Base-by-base conservation (phyloP, 2,113 vertebrate species). In the Pachyramphus minor region DNA sequence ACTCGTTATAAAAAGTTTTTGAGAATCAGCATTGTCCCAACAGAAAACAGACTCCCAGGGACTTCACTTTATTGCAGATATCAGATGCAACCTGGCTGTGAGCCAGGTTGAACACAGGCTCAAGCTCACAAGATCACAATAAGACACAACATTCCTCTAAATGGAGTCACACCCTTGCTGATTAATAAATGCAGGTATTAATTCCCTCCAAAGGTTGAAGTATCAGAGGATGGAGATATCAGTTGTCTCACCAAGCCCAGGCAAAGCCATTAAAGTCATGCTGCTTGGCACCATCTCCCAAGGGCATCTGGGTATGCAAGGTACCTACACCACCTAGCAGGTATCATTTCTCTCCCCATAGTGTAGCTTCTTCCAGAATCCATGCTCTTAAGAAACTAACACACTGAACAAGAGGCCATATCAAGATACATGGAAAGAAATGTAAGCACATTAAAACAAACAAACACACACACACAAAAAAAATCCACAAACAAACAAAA, bases 381-480 rank as follows among this genome's bases (percentile, higher is more conserved):
- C 8, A 23, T 8, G 25, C 27, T 62, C 12, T 53, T 47, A 47
- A 89, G 27, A 87, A 77, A 42, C 66, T n/a, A 80, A 56, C 19
- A 74, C 24, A 53, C 11, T 25, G 17, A 52, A 52, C 33, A 45
- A 50, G 2, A 64, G 9, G 8, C 39, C 5, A 2, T 42, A 75
- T 19, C 16, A 60, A 91, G n/a, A 78, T 6, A 82, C 12, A 20
- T 3, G 3, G 23, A 33, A 92, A 89, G 17, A 76, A 15, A 68
- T 20, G 24, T 0, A 0, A 81, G 11, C 5, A 69, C 9, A 14
- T 49, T 49, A 8, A 4, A 24, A n/a, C n/a, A n/a, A n/a, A n/a
- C n/a, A n/a, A n/a, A n/a, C n/a, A n/a, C n/a, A n/a, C n/a, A n/a
- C n/a, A n/a, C n/a, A n/a, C n/a, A n/a, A n/a, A n/a, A n/a, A n/a